A percentile compares a stretch with the other conserved stretches of the same genome.
phyloP scores from a whole-genome alignment of 2,797 vertebrate species.

The Aphelocoma californica region DNA sequence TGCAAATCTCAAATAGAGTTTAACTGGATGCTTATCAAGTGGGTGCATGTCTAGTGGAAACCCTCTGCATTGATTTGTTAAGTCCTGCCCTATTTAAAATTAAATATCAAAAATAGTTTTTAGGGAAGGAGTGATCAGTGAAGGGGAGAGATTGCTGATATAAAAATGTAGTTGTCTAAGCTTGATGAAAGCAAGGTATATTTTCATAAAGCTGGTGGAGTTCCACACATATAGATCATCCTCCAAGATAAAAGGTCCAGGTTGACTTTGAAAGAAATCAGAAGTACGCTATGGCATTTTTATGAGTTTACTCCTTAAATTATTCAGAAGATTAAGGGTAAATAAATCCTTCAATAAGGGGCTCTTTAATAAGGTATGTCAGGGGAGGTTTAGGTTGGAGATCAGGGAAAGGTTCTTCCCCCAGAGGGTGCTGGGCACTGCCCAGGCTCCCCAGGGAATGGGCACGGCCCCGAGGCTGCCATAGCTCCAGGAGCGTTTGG shows the following conservation, averaged over 20 bases:
- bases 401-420: neutral
- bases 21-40: neutral
- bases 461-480: neutral
- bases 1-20: neutral
- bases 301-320: neutral
- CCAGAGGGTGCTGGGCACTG: neutral
- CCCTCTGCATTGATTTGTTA: neutral
- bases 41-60: neutral
- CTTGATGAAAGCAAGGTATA: neutral
- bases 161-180: neutral
- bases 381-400: fast-evolving
- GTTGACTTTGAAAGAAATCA: neutral
- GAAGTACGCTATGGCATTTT: neutral
- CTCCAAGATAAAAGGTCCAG: neutral
- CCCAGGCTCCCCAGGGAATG: neutral
- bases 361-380: neutral
- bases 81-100: neutral
- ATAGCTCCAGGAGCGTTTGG: neutral
- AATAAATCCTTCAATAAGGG: neutral
- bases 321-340: neutral
- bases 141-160: neutral
- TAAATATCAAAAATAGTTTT: neutral
- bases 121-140: neutral
- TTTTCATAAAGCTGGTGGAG: neutral
- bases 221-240: fast-evolving